phyloP scores from a whole-genome alignment of 2,113 vertebrate species.

The Dicentrarchus labrax region DNA sequence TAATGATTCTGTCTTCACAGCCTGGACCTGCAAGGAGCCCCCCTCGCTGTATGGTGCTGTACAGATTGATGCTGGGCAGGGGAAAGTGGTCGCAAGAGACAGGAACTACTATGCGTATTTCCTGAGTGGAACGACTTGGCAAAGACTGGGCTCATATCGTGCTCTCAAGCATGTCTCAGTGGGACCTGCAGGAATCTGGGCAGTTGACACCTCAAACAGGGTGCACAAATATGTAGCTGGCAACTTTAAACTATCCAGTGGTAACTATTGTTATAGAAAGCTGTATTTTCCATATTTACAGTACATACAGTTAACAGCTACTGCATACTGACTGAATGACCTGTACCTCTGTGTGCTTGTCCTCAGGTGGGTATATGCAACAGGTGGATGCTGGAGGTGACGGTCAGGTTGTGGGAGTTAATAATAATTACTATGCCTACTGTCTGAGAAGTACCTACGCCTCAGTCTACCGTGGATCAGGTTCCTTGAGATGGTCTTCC shows the following conservation, averaged over 20 bases:
- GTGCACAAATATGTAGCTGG: constrained; percentile 9
- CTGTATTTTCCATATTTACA: no score
- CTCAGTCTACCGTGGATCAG: rapidly evolving
- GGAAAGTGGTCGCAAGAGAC: constrained; percentile 22
- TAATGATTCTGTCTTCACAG: constrained; percentile 2
- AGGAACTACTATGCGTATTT: not conserved
- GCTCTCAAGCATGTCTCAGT: constrained; percentile 27
- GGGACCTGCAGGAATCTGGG: constrained; percentile 47
- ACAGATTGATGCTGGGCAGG: constrained; percentile 43
- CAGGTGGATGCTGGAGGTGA: constrained; percentile 57
- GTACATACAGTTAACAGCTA: no score
- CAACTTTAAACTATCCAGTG: rapidly evolving
- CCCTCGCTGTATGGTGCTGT: not conserved
- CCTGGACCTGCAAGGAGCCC: not conserved
- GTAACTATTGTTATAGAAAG: constrained; percentile 8
- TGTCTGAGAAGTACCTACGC: not conserved
- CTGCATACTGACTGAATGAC: not conserved
- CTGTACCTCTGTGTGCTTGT: not conserved
- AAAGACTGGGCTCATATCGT: not conserved
- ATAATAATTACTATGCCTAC: rapidly evolving
- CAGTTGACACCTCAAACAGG: rapidly evolving
- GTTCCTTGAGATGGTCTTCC: not conserved
- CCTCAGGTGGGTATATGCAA: not conserved
- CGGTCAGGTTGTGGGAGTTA: constrained; percentile 11
- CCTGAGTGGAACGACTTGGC: not conserved